Conservation (phyloP, 2,113 vertebrate genomes). For the Mormoops blainvillei region DNA sequence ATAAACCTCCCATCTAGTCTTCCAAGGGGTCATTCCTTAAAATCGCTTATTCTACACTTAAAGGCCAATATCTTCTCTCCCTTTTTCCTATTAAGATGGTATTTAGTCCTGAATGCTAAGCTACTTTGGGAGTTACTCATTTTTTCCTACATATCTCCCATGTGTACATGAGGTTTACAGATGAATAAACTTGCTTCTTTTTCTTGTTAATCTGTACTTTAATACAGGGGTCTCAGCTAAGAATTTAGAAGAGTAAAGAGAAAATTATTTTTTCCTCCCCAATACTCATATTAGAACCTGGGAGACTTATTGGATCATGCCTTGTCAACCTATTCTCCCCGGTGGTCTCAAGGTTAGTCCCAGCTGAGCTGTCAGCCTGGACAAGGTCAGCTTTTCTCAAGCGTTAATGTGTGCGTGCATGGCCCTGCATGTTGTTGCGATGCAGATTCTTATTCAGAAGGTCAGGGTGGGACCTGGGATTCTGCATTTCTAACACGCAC, state of each 20-base stretch:
- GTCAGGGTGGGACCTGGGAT: background rate
- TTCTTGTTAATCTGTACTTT: background rate
- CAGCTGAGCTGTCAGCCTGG: background rate
- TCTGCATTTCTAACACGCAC: background rate
- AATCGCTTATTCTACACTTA: background rate
- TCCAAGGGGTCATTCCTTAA: background rate
- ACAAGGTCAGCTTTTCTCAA: background rate
- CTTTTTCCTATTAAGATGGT: background rate
- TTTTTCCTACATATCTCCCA: background rate
- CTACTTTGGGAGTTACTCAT: background rate
- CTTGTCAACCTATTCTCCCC: background rate
- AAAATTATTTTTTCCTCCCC: background rate
- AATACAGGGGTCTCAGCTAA: background rate
- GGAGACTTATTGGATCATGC: background rate
- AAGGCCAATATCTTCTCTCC: too few species aligned
- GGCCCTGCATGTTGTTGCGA: background rate
- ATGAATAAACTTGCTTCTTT: background rate
- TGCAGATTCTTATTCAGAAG: background rate
- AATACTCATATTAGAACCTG: background rate
- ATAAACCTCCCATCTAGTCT: background rate
- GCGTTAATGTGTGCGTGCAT: background rate
- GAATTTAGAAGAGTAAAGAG: background rate
- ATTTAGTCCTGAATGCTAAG: background rate
- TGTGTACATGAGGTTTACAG: background rate
- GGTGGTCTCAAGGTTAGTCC: background rate